phyloP scores from a whole-genome alignment of 2,888 invertebrate genomes.

The Euplexia lucipara region DNA sequence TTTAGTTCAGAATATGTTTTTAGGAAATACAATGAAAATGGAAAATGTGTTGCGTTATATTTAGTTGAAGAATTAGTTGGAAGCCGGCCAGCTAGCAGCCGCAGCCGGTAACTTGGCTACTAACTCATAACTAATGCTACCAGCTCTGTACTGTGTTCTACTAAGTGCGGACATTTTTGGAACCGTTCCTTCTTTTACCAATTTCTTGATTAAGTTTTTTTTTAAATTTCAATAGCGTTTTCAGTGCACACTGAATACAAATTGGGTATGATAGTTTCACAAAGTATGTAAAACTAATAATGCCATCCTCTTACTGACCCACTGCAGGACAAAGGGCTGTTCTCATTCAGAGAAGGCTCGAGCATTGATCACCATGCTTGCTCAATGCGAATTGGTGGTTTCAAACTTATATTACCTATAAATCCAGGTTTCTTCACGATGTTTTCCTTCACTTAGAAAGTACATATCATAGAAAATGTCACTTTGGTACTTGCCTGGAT shows the following conservation, averaged over 20 bases:
- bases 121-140: slow-evolving; percentile 37
- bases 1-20: slow-evolving; percentile 29
- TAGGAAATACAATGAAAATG: slow-evolving; percentile 37
- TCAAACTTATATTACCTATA: too few species aligned
- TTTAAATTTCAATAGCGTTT: not conserved
- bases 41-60: slow-evolving; percentile 48
- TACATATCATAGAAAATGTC: too few species aligned
- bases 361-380: too few species aligned
- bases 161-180: not conserved
- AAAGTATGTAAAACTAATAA: too few species aligned
- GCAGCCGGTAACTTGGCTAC: slow-evolving; percentile 18
- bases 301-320: too few species aligned
- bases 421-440: too few species aligned
- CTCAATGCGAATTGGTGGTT: too few species aligned
- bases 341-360: too few species aligned
- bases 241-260: not conserved
- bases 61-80: slow-evolving; percentile 49
- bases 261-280: too few species aligned
- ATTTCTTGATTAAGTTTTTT: slow-evolving; percentile 8
- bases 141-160: not conserved
- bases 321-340: too few species aligned
- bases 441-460: too few species aligned
- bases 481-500: too few species aligned
- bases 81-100: slow-evolving; percentile 31
- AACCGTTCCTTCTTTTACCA: not conserved